A percentile compares a stretch with the other conserved stretches of the same genome.
phyloP scores from a whole-genome alignment of 1,140 invertebrate genomes.

The Diplogasteroides magnus region DNA sequence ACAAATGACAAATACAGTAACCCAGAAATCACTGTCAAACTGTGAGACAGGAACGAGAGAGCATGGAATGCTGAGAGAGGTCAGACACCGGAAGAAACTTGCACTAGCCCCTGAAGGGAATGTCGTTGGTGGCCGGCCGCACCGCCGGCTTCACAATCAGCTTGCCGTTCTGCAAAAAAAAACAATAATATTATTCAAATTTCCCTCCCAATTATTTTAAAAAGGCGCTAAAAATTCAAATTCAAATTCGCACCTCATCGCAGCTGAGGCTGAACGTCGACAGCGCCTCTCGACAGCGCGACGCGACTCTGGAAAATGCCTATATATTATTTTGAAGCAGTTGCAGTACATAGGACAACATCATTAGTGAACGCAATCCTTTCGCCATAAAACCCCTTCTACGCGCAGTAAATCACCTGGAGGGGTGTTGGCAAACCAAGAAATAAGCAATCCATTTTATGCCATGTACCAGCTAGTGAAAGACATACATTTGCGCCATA shows the following conservation, averaged over 20 bases:
- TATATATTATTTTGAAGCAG: no score
- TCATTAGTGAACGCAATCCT: no score
- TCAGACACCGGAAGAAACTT: constrained; percentile 8
- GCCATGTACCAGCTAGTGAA: no score
- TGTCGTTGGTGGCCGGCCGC: constrained; percentile 7
- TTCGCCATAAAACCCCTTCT: no score
- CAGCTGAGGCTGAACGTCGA: constrained; percentile 95
- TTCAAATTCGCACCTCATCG: constrained; percentile 77
- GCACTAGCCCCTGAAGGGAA: no score
- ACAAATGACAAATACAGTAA: no score
- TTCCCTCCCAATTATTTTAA: constrained; percentile 3
- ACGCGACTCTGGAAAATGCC: constrained; percentile 65
- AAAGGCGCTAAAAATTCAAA: neutral
- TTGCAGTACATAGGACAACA: no score
- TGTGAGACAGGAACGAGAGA: neutral
- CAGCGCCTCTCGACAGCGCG: constrained; percentile 77
- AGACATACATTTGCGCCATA: no score
- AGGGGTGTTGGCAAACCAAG: no score
- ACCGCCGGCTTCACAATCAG: constrained; percentile 45
- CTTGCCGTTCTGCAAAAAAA: constrained; percentile 55
- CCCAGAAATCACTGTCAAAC: constrained; percentile 9
- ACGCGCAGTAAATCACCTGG: no score
- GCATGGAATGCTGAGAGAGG: neutral
- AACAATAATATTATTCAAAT: constrained; percentile 1
- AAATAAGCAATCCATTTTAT: no score